phyloP scores from a whole-genome alignment of 2,797 vertebrate genomes.

The Cyclura pinguis region DNA sequence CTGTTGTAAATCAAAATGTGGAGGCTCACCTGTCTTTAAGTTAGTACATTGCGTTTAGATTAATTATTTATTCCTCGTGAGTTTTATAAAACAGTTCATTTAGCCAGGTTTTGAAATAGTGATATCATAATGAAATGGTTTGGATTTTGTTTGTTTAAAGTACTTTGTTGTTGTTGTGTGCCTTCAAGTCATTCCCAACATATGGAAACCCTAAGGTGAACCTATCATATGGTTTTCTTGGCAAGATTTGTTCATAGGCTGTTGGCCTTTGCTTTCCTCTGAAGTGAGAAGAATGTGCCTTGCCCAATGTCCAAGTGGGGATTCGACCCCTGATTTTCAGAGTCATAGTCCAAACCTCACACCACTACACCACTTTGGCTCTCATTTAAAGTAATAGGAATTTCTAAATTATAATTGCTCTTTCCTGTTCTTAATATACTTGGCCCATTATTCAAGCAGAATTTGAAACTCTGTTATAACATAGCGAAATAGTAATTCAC shows the following conservation, averaged over 20 bases:
- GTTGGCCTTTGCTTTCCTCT: too few species aligned
- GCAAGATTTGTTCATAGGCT: too few species aligned
- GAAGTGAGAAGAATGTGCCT: too few species aligned
- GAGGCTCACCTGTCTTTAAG: too few species aligned
- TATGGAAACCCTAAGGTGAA: too few species aligned
- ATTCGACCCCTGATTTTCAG: too few species aligned
- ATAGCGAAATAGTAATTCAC: constrained; percentile 24
- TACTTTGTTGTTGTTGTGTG: background rate
- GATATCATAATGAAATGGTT: background rate
- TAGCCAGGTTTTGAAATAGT: background rate
- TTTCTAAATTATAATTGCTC: background rate
- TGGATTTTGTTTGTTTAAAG: background rate
- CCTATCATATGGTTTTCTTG: too few species aligned
- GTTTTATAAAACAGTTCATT: background rate
- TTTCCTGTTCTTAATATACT: background rate
- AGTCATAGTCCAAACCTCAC: too few species aligned
- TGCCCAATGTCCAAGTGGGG: too few species aligned
- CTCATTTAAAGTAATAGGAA: background rate
- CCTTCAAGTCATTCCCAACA: too few species aligned
- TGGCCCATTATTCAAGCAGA: background rate
- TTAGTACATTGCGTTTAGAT: background rate
- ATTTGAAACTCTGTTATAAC: constrained; percentile 21
- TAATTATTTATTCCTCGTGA: background rate
- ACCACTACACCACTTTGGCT: too few species aligned
- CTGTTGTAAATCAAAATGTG: background rate